Conservation (phyloP, 2,113 vertebrate genomes). For the Siphamia tubifer region DNA sequence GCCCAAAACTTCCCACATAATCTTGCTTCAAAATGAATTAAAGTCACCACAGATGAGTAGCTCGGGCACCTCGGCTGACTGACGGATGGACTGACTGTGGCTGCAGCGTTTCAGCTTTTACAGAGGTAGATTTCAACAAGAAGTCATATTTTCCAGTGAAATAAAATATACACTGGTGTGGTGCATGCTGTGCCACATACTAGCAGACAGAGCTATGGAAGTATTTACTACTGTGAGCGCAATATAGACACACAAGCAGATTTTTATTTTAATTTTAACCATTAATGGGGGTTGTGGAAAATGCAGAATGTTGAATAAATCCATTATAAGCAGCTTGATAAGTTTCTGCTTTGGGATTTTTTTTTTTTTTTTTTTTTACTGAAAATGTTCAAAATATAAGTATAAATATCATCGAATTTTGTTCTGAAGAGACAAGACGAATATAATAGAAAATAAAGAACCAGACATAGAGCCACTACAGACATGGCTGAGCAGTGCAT, state of each 20-base stretch:
- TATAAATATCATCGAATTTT: not conserved
- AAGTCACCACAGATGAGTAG: constrained; percentile 8
- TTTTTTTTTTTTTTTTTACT: too few relatives aligned
- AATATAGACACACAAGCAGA: not conserved
- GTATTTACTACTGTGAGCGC: too few relatives aligned
- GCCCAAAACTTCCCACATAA: constrained; percentile 27
- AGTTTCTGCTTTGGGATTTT: too few relatives aligned
- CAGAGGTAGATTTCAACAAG: constrained; percentile 14
- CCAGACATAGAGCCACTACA: constrained; percentile 2
- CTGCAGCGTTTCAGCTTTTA: constrained; percentile 14
- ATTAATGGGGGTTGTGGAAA: too few relatives aligned
- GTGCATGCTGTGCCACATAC: not conserved
- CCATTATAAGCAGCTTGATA: too few relatives aligned
- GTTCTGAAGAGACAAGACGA: too few relatives aligned
- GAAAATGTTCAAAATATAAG: not conserved
- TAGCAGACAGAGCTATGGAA: constrained; percentile 5
- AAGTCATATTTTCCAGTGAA: constrained; percentile 59
- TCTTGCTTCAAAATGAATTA: constrained; percentile 39
- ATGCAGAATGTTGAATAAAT: too few relatives aligned
- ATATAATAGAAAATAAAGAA: not conserved
- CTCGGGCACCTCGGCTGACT: not conserved
- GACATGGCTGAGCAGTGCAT: constrained; percentile 59
- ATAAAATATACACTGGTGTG: constrained; percentile 23
- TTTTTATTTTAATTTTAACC: too few relatives aligned
- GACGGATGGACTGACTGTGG: constrained; percentile 6